phyloP scores from a whole-genome alignment of 2,888 invertebrate species.

The Euspilapteryx auroguttella region DNA sequence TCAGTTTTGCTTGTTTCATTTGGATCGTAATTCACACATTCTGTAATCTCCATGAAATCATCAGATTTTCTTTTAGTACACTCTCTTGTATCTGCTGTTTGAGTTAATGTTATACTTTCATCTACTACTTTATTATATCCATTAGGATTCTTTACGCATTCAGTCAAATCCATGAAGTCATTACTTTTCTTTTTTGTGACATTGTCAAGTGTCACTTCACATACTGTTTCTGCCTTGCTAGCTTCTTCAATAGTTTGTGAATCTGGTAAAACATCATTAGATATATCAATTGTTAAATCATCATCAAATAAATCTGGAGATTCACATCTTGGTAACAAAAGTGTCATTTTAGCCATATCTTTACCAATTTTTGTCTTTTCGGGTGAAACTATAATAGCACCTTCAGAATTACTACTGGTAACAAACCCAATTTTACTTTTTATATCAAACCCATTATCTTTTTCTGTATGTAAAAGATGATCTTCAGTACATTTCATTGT shows the following conservation, averaged over 20 bases:
- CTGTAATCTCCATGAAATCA: conserved; percentile 39
- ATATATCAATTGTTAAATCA: conserved; percentile 16
- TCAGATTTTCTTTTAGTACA: conserved; percentile 20
- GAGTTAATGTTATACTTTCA: too few species aligned
- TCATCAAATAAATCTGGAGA: conserved; percentile 55
- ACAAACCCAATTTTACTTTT: too few species aligned
- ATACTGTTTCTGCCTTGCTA: too few species aligned
- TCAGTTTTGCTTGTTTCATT: too few species aligned
- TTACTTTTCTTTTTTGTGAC: conserved; percentile 10
- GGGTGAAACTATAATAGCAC: neutral
- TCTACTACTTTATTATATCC: too few species aligned
- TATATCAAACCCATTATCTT: too few species aligned
- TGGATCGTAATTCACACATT: conserved; percentile 20
- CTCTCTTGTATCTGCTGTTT: conserved; percentile 10
- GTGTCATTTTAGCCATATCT: conserved; percentile 6
- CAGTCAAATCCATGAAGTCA: conserved; percentile 24
- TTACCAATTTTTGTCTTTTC: conserved; percentile 2
- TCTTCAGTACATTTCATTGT: too few species aligned
- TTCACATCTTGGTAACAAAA: conserved; percentile 17
- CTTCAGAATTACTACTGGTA: too few species aligned
- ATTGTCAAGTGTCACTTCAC: neutral
- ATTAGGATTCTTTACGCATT: too few species aligned
- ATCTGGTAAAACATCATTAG: too few species aligned
- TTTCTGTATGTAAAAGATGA: too few species aligned
- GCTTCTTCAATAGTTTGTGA: too few species aligned